Percentiles rank a stretch among this genome's conserved stretches.
These are phyloP conservation scores for Oryzias celebensis DNA, from an alignment of 2,113 vertebrate species.

Conservation along the genomic window DNA sequence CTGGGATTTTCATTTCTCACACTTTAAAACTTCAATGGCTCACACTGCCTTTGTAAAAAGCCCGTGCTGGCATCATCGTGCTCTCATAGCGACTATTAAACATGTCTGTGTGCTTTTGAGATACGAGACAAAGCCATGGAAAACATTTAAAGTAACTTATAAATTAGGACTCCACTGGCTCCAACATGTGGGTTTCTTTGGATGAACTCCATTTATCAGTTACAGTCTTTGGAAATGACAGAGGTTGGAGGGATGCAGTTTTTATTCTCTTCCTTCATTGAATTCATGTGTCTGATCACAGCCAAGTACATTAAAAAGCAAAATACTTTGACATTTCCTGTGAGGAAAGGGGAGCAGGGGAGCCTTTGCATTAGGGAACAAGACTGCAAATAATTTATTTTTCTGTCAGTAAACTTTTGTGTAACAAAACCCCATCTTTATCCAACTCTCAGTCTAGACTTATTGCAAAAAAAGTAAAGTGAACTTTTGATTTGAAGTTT, in stretches of 20 bases:
- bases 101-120: constrained; percentile 17
- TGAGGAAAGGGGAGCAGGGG: neutral
- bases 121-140: constrained; percentile 14
- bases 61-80: constrained; percentile 21
- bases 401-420: constrained; percentile 9
- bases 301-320: constrained; percentile 26
- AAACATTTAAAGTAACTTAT: constrained; percentile 19
- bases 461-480: constrained; percentile 29
- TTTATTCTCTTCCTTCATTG: constrained; percentile 27
- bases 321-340: constrained; percentile 39
- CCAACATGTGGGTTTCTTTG: constrained; percentile 53
- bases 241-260: constrained; percentile 19
- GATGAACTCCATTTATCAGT: constrained; percentile 22
- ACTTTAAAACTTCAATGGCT: constrained; percentile 24
- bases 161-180: constrained; percentile 25
- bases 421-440: neutral
- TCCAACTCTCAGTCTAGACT: constrained; percentile 22
- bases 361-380: constrained; percentile 5
- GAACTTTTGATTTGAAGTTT: constrained; percentile 21
- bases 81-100: constrained; percentile 33
- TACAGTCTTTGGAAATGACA: constrained; percentile 22
- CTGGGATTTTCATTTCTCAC: constrained; percentile 32
- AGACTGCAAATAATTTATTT: constrained; percentile 15
- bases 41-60: constrained; percentile 27
- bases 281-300: constrained; percentile 34